Base-by-base conservation (phyloP, 2,888 invertebrate species). In the Catocala nupta region DNA sequence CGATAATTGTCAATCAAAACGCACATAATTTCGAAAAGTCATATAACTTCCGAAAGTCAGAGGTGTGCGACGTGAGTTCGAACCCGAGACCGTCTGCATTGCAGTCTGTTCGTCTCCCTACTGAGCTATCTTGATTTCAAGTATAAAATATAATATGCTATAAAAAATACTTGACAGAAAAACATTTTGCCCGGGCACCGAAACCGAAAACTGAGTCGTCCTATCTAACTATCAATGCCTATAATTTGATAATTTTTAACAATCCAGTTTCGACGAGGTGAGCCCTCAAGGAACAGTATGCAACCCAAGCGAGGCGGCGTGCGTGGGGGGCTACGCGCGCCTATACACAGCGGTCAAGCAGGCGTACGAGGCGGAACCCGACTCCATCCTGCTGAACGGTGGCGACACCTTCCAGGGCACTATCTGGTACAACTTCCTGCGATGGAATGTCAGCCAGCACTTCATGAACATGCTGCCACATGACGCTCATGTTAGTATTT, bases 381-480 rank as follows among this genome's bases (percentile, higher is more conserved):
- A 96, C 62, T 93, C 95, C 0, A 78, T 97, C 42, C 90, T 96
- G 36, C 87, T 96, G 50, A 96, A 96, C 75, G 96, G 95, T 0
- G 96, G 96, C 0, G 96, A 96, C 86, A 95, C 95, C 73, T 96
- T 95, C 85, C 96, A 96, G 64, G 94, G 94, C 50, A 96, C 96
- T 0, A 91, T 97, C 7, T 98, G 97, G 97, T 98, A 97, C 87
- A 96, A 96, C 77, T 87, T 97, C 60, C 94, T 96, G 53, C 90
- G 96, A 63, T 97, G 97, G 96, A 96, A 96, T 75, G 96, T 96
- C 11, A 96, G 96, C 0, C 95, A 96, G 54, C 84, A 91, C 75
- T 97, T 98, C 81, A 95, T 98, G 91, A 98, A 98, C 82, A 90
- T 95, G 85, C 82, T 98, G 58, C 95, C 96, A 1, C 96, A 97